These are phyloP conservation scores for Psilopogon haemacephalus DNA, from an alignment of 2,113 vertebrate species.

Conservation along the genomic window DNA sequence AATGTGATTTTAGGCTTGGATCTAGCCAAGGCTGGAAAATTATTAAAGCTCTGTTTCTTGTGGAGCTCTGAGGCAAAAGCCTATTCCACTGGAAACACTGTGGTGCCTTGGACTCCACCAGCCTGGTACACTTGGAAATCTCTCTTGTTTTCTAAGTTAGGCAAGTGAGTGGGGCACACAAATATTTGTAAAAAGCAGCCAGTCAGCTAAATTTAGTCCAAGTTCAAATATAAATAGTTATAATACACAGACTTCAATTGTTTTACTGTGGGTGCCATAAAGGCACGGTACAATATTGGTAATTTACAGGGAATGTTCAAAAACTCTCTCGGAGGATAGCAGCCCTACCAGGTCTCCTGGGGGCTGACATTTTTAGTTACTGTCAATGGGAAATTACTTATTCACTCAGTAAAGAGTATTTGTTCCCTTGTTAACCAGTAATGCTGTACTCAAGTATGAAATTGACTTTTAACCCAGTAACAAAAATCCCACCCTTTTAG, in stretches of 20 bases:
- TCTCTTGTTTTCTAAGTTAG: neutral
- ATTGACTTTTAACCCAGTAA: constrained; percentile 1
- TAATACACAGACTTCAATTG: neutral
- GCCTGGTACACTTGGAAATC: neutral
- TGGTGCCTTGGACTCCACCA: neutral
- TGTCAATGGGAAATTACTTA: neutral
- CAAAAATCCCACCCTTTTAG: neutral
- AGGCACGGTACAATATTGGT: neutral
- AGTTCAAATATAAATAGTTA: neutral
- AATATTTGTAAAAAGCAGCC: neutral
- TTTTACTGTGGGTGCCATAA: neutral
- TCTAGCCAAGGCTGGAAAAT: neutral
- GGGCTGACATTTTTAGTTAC: neutral
- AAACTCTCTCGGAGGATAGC: neutral
- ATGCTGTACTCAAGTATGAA: neutral
- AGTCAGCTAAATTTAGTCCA: neutral
- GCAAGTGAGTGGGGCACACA: neutral
- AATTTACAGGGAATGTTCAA: neutral
- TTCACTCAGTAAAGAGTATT: neutral
- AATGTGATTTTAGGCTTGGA: neutral
- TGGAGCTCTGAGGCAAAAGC: neutral
- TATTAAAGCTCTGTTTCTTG: neutral
- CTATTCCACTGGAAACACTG: neutral
- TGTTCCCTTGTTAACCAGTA: neutral
- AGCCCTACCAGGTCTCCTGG: neutral